Percentiles rank a stretch among this genome's conserved stretches.
phyloP scores from a whole-genome alignment of 2,797 vertebrate genomes.

The Lagorchestes hirsutus region DNA sequence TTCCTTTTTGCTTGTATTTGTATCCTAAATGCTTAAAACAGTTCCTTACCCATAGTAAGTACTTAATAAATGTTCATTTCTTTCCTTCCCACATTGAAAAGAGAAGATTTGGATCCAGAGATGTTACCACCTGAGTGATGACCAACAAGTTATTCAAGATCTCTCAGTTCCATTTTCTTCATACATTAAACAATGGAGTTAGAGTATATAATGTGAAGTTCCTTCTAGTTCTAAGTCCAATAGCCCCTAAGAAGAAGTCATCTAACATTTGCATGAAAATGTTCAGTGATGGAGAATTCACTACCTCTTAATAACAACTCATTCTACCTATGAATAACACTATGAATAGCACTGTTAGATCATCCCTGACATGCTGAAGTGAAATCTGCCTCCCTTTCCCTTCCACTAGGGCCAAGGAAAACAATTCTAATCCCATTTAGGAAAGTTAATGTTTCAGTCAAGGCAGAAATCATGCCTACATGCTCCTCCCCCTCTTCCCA shows the following conservation, averaged over 20 bases:
- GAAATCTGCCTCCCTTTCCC: background rate
- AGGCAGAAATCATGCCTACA: background rate
- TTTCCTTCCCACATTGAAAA: background rate
- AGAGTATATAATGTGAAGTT: too few species aligned
- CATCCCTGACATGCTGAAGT: background rate
- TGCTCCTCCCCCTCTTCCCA: too few species aligned
- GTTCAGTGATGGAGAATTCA: too few species aligned
- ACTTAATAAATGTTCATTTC: background rate
- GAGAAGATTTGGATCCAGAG: background rate
- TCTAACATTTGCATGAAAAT: too few species aligned
- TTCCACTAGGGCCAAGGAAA: background rate
- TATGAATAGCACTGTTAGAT: too few species aligned
- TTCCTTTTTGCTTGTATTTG: background rate
- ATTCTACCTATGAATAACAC: too few species aligned
- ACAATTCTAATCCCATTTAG: background rate
- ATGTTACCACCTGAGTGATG: background rate
- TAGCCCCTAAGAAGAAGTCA: too few species aligned
- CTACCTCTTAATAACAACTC: too few species aligned
- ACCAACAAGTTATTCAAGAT: background rate
- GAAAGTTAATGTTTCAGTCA: background rate
- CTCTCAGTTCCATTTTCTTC: background rate
- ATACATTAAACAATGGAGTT: background rate
- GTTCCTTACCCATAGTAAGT: background rate
- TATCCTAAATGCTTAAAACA: background rate
- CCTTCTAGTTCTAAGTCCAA: too few species aligned